Evolutionary conservation across 92 coral and sea anemone genomes (phyloP).

Genomic region (Scolanthus callimorphus): DNA sequence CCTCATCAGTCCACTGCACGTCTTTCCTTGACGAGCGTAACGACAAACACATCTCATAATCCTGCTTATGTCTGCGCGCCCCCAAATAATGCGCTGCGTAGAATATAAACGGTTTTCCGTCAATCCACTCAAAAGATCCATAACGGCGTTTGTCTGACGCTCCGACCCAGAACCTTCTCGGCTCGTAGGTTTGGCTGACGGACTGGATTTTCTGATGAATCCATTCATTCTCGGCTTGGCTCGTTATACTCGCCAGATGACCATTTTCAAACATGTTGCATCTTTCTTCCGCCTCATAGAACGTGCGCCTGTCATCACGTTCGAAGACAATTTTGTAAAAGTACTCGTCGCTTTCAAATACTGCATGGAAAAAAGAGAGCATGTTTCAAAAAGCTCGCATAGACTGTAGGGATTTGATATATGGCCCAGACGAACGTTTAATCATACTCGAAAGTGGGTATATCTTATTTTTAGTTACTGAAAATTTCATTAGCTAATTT

Average conservation of each 20-base stretch:
- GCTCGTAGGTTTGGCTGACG: slow-evolving; percentile 11
- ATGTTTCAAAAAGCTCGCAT: too few species aligned
- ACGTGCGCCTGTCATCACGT: slow-evolving; percentile 67
- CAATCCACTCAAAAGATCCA: slow-evolving; percentile 49
- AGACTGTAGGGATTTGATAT: too few species aligned
- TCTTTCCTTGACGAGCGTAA: slow-evolving; percentile 42
- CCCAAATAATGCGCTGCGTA: slow-evolving; percentile 37
- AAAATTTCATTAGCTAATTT: too few species aligned
- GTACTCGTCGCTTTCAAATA: slow-evolving; percentile 62
- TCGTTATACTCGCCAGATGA: slow-evolving; percentile 56
- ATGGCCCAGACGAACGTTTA: too few species aligned
- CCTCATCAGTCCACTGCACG: slow-evolving; percentile 62
- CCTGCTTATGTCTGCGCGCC: slow-evolving; percentile 25
- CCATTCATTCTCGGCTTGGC: slow-evolving; percentile 54
- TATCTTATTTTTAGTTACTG: too few species aligned
- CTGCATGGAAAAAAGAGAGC: too few species aligned
- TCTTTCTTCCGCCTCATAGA: slow-evolving; percentile 72
- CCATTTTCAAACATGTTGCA: slow-evolving; percentile 66
- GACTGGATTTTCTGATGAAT: slow-evolving; percentile 57
- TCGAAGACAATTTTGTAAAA: slow-evolving; percentile 62
- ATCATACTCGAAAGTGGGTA: too few species aligned
- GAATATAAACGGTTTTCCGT: slow-evolving; percentile 36
- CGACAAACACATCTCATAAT: slow-evolving; percentile 62
- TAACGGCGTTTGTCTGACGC: slow-evolving; percentile 42
- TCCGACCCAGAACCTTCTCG: slow-evolving; percentile 66